These are phyloP conservation scores for Enoplosus armatus DNA, from an alignment of 2,797 vertebrate species.

Conservation along the genomic window DNA sequence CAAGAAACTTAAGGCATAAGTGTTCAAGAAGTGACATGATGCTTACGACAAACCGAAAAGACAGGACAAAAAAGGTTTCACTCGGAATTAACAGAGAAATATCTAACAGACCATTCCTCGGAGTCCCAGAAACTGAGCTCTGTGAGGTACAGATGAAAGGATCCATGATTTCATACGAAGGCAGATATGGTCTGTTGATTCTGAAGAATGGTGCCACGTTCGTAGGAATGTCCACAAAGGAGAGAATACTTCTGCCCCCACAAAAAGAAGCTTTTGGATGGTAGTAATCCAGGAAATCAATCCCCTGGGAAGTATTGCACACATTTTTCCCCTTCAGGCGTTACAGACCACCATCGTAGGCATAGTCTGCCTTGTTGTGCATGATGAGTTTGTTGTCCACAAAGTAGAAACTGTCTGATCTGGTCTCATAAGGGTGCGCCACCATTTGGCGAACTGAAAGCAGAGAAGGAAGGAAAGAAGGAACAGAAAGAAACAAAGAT, in stretches of 20 bases:
- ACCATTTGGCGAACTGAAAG: constrained; percentile 95
- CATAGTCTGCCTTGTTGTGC: constrained; percentile 99
- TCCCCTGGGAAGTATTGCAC: constrained; percentile 49
- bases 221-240: constrained; percentile 49
- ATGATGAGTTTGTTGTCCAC: constrained; percentile 99
- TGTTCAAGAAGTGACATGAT: constrained; percentile 51
- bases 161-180: constrained; percentile 56
- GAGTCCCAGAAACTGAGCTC: constrained; percentile 51
- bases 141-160: constrained; percentile 49
- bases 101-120: constrained; percentile 48
- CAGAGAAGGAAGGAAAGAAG: constrained; percentile 1
- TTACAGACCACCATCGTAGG: constrained; percentile 97
- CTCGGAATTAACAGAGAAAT: constrained; percentile 42
- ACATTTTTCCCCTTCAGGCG: constrained; percentile 29
- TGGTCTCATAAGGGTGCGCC: constrained; percentile 95
- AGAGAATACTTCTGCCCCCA: constrained; percentile 47
- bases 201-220: constrained; percentile 44
- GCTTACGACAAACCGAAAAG: constrained; percentile 43
- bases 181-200: constrained; percentile 59
- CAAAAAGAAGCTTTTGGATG: constrained; percentile 27
- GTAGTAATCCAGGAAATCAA: constrained; percentile 39
- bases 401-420: constrained; percentile 99
- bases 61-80: constrained; percentile 48
- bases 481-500: background rate
- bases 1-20: constrained; percentile 67